Conservation (phyloP, 2,888 invertebrate genomes). For the Plagodis dolabraria region DNA sequence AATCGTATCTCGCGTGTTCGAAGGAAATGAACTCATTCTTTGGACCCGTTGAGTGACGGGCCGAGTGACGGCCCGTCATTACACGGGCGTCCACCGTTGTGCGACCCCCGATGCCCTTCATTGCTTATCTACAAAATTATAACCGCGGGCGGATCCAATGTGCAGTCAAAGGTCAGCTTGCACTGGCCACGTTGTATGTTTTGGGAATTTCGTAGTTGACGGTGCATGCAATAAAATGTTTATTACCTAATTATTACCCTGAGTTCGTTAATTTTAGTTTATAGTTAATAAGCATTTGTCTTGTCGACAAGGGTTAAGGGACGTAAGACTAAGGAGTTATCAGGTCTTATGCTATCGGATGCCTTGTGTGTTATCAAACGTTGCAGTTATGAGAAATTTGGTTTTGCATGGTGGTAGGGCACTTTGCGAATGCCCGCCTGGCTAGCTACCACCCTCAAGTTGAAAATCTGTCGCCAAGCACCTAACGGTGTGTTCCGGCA, state of each 20-base stretch:
- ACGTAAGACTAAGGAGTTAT: too few relatives aligned
- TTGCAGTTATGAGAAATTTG: too few relatives aligned
- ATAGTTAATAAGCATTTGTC: conserved; percentile 49
- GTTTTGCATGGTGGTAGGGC: too few relatives aligned
- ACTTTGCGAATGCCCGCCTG: too few relatives aligned
- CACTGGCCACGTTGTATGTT: conserved; percentile 65
- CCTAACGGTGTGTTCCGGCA: too few relatives aligned
- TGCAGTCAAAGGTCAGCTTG: conserved; percentile 60
- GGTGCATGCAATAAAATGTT: conserved; percentile 67
- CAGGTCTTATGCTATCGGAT: too few relatives aligned
- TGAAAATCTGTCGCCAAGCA: too few relatives aligned
- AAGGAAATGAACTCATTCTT: conserved; percentile 85
- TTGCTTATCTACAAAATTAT: conserved; percentile 52
- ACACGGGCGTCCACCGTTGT: conserved; percentile 61
- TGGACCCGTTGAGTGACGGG: conserved; percentile 78
- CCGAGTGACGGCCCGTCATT: conserved; percentile 78
- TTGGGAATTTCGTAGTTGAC: conserved; percentile 73
- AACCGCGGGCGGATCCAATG: conserved; percentile 53
- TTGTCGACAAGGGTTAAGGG: conserved; percentile 43
- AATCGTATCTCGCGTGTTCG: conserved; percentile 82
- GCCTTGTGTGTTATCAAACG: too few relatives aligned
- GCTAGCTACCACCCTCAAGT: too few relatives aligned
- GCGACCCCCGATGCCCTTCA: conserved; percentile 57
- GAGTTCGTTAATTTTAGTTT: conserved; percentile 54
- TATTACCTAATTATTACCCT: conserved; percentile 75